Evolutionary conservation across 2,113 vertebrate genomes (phyloP).

Genomic region (Tragelaphus imberbis): DNA sequence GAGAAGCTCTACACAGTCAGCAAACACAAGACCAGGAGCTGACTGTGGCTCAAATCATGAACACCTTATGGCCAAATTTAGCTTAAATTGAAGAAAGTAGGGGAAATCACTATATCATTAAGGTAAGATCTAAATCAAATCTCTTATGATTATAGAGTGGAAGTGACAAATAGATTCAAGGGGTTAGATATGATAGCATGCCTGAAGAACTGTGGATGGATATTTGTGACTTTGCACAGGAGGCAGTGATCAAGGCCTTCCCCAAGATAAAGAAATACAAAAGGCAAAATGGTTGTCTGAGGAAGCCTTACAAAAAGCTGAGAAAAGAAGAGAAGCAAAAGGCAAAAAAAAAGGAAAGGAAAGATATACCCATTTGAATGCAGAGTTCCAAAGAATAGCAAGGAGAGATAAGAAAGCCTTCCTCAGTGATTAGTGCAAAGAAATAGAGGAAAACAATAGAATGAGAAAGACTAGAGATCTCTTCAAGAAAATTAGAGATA

Average conservation of each 20-base stretch:
- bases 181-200: neutral
- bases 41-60: neutral
- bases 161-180: neutral
- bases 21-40: neutral
- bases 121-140: neutral
- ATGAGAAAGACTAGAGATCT: neutral
- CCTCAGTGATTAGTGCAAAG: neutral
- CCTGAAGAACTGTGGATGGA: neutral
- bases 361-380: neutral
- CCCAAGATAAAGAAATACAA: neutral
- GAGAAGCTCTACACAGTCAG: neutral
- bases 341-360: neutral
- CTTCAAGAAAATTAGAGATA: neutral
- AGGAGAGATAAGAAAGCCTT: neutral
- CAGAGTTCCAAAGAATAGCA: neutral
- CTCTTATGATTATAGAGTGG: neutral
- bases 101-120: neutral
- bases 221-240: neutral
- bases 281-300: neutral
- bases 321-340: neutral
- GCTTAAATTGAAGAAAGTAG: neutral
- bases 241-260: neutral
- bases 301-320: neutral
- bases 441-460: neutral
- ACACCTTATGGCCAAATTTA: neutral